Conservation (phyloP, 2,797 vertebrate genomes). For the Erithacus rubecula region DNA sequence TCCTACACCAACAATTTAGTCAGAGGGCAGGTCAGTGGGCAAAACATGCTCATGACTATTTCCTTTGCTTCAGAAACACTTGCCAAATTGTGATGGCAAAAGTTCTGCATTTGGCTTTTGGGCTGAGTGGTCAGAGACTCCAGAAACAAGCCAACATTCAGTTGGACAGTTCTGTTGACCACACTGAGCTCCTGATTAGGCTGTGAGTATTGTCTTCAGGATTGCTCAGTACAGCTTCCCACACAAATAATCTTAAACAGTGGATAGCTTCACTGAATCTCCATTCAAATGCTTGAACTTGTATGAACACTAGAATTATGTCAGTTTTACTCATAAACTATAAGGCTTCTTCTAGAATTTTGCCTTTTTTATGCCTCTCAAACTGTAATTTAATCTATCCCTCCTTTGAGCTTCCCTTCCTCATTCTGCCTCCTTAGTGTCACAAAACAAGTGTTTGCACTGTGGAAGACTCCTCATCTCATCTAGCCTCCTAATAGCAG, state of each 20-base stretch:
- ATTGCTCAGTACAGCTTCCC: not conserved
- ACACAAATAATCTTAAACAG: not conserved
- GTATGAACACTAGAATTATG: not conserved
- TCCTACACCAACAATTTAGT: conserved; percentile 53
- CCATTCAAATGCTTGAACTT: not conserved
- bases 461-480: not conserved
- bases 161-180: not conserved
- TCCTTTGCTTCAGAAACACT: conserved; percentile 38
- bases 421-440: not conserved
- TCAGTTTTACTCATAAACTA: not conserved
- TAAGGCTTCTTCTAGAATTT: not conserved
- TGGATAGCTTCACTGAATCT: not conserved
- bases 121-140: not conserved
- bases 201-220: not conserved
- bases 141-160: not conserved
- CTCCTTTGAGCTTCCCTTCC: not conserved
- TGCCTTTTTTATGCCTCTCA: not conserved
- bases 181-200: not conserved
- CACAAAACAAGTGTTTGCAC: not conserved
- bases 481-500: not conserved
- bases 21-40: conserved; percentile 34
- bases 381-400: not conserved
- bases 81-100: not conserved
- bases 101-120: not conserved
- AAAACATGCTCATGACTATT: conserved; percentile 18